phyloP scores from a whole-genome alignment of 2,888 invertebrate species.

The Dynastes tityus region DNA sequence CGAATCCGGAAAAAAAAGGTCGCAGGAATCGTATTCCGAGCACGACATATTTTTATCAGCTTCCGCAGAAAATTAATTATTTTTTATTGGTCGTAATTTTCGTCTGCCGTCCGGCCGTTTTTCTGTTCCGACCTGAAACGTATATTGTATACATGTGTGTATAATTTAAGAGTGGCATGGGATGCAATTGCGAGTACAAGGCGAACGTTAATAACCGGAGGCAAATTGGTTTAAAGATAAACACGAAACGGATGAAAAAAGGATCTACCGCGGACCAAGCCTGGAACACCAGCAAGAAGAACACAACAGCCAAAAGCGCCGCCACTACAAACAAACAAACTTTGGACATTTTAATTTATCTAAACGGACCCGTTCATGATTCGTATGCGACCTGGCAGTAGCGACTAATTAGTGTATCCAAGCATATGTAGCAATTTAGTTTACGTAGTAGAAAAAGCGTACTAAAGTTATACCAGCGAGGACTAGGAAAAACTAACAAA shows the following conservation, averaged over 20 bases:
- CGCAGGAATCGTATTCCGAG: constrained; percentile 12
- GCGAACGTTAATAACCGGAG: constrained; percentile 43
- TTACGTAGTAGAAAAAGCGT: too few relatives aligned
- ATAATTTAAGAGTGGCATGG: constrained; percentile 29
- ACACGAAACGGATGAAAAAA: constrained; percentile 34
- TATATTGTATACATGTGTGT: constrained; percentile 27
- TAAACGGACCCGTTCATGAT: background rate
- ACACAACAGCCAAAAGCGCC: constrained; percentile 1
- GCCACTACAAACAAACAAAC: constrained; percentile 32
- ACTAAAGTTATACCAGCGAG: too few relatives aligned
- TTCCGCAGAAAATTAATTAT: constrained; percentile 45
- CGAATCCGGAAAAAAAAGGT: constrained; percentile 14
- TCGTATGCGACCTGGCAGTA: background rate
- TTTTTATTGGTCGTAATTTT: constrained; percentile 44
- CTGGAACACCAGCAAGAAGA: background rate
- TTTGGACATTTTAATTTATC: constrained; percentile 41
- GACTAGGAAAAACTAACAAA: too few relatives aligned
- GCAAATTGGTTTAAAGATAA: constrained; percentile 46
- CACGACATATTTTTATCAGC: constrained; percentile 45
- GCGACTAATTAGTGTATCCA: too few relatives aligned
- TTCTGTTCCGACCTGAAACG: constrained; percentile 11
- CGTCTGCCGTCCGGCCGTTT: constrained; percentile 10
- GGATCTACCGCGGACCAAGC: background rate
- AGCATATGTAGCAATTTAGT: too few relatives aligned
- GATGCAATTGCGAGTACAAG: constrained; percentile 29